Evolutionary conservation across 2,888 invertebrate genomes (phyloP).

Genomic region (Allygus modestus): DNA sequence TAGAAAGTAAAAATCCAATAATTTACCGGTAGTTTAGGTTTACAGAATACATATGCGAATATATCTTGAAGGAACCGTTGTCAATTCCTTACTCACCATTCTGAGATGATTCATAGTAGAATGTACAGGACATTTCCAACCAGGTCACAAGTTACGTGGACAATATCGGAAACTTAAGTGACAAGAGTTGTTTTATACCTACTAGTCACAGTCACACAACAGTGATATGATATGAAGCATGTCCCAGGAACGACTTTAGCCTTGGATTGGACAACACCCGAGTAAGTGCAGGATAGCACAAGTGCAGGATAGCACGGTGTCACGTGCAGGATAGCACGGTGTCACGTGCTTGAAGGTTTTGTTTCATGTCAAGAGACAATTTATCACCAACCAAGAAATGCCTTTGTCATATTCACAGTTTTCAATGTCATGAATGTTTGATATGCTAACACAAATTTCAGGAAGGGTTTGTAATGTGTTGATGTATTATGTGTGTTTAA

Average conservation of each 20-base stretch:
- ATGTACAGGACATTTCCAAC: no score
- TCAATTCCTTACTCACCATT: no score
- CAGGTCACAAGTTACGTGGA: not conserved
- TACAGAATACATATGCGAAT: no score
- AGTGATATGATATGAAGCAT: slow-evolving; percentile 12
- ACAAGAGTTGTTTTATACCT: slow-evolving; percentile 2
- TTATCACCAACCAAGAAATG: not conserved
- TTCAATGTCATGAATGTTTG: no score
- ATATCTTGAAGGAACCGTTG: no score
- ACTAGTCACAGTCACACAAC: not conserved
- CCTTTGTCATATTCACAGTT: not conserved
- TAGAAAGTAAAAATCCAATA: no score
- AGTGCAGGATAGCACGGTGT: no score
- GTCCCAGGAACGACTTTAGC: not conserved
- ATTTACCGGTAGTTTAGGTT: no score
- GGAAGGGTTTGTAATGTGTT: no score
- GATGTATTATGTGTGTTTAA: no score
- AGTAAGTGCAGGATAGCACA: slow-evolving; percentile 1
- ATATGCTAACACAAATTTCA: no score
- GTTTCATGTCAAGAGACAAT: not conserved
- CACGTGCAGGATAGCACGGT: not conserved
- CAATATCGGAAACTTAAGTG: not conserved
- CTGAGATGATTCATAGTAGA: no score
- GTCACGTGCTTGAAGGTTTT: not conserved
- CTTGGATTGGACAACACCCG: not conserved